Evolutionary conservation across 2,797 vertebrate species (phyloP).

Genomic region (Enteromius unitaeniatus): DNA sequence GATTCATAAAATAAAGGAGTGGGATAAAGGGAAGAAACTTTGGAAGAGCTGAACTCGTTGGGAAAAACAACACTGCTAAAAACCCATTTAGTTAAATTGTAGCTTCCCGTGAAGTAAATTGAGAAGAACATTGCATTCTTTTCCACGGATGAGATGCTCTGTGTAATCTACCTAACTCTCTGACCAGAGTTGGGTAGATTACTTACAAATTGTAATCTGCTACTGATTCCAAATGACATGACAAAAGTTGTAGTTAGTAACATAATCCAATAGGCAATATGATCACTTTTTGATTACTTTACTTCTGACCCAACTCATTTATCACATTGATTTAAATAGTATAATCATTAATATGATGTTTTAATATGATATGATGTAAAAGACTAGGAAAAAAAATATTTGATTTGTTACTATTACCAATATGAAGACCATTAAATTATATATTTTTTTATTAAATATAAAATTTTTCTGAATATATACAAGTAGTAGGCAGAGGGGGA

Average conservation of each 20-base stretch:
- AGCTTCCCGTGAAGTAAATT: slow-evolving; percentile 33
- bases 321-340: neutral
- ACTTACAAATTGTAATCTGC: neutral
- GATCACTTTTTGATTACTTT: neutral
- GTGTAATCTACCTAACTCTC: too few species aligned
- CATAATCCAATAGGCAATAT: neutral
- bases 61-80: neutral
- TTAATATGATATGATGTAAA: too few species aligned
- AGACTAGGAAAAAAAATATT: neutral
- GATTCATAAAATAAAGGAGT: slow-evolving; percentile 59
- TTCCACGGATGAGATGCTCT: neutral
- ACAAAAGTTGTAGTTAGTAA: neutral
- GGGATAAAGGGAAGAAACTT: slow-evolving; percentile 49
- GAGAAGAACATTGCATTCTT: slow-evolving; percentile 25
- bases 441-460: neutral
- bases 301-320: neutral
- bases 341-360: too few species aligned
- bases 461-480: neutral
- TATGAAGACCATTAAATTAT: neutral
- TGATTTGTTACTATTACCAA: neutral
- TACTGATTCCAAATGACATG: neutral
- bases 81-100: slow-evolving; percentile 17
- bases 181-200: neutral
- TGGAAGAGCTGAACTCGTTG: slow-evolving; percentile 34
- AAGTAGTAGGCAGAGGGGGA: neutral